Percentiles rank a stretch among this genome's conserved stretches.
phyloP scores from a whole-genome alignment of 2,113 vertebrate genomes.

The Pseudonaja textilis region DNA sequence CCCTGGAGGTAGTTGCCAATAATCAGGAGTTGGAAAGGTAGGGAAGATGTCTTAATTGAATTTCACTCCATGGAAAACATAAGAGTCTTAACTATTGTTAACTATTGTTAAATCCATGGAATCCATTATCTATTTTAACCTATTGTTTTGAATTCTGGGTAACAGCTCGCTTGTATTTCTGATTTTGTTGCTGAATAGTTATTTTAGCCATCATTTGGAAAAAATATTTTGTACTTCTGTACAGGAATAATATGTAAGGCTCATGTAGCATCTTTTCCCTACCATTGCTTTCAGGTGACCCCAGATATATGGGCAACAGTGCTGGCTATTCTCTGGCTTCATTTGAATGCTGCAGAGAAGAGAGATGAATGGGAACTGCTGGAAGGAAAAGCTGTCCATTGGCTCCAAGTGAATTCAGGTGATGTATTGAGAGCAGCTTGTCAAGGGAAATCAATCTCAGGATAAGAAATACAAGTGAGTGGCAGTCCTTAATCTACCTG shows the following conservation, averaged over 20 bases:
- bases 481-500: not conserved
- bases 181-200: not conserved
- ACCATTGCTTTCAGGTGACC: not conserved
- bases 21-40: not conserved
- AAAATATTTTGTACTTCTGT: not conserved
- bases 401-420: constrained; percentile 50
- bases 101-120: not conserved
- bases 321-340: constrained; percentile 80
- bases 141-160: not conserved
- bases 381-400: constrained; percentile 73
- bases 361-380: constrained; percentile 74
- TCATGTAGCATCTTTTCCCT: not conserved
- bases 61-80: not conserved
- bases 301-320: constrained; percentile 73
- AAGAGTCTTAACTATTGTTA: not conserved
- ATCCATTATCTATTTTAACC: not conserved
- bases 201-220: not conserved
- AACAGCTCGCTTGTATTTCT: no score
- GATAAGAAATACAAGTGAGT: not conserved
- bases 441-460: no score
- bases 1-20: not conserved
- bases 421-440: not conserved
- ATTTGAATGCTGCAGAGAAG: constrained; percentile 61
- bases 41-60: not conserved
- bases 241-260: not conserved